Evolutionary conservation across 2,888 invertebrate genomes (phyloP).

Genomic region (Standfussiana lucernea): DNA sequence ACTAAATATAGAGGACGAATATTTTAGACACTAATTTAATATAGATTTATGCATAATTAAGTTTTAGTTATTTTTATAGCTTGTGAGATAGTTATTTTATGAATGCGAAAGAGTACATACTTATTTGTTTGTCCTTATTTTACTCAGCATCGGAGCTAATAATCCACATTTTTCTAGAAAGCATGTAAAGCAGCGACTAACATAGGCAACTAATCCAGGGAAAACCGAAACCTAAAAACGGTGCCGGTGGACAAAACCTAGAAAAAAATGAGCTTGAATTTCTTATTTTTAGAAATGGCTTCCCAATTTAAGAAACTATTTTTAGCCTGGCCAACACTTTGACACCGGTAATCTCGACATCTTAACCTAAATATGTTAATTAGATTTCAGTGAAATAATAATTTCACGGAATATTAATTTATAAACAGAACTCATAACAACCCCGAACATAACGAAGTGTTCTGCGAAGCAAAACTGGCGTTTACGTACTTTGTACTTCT

Average conservation of each 20-base stretch:
- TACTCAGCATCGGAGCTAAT: neutral
- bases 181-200: neutral
- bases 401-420: constrained; percentile 8
- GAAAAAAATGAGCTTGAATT: neutral
- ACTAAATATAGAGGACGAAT: neutral
- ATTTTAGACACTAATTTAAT: neutral
- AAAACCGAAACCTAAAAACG: neutral
- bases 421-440: neutral
- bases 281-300: neutral
- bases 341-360: neutral
- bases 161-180: neutral
- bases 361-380: constrained; percentile 24
- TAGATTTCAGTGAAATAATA: neutral
- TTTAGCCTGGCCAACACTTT: constrained; percentile 1
- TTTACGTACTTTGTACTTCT: neutral
- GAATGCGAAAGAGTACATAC: neutral
- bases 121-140: neutral
- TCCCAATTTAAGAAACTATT: neutral
- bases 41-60: neutral
- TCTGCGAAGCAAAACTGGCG: neutral
- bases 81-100: neutral
- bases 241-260: neutral
- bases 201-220: neutral
- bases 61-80: neutral
- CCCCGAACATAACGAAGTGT: neutral